phyloP scores from a whole-genome alignment of 1,140 invertebrate genomes.

The Mycetomoellerius zeteki region DNA sequence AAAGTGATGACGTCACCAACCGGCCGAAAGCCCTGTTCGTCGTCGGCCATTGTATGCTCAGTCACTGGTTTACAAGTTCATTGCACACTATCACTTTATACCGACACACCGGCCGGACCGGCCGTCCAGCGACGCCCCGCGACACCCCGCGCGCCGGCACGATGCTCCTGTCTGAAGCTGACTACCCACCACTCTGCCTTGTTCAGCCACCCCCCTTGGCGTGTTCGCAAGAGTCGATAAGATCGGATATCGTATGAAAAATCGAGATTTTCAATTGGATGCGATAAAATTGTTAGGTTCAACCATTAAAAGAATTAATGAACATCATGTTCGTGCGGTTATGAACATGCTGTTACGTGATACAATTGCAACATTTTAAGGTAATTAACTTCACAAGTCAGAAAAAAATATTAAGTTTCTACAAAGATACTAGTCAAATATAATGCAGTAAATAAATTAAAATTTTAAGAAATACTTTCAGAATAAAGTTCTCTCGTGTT shows the following conservation, averaged over 20 bases:
- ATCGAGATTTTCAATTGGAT: slow-evolving; percentile 52
- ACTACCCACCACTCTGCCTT: slow-evolving; percentile 39
- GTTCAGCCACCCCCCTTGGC: slow-evolving; percentile 29
- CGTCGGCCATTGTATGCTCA: slow-evolving; percentile 80
- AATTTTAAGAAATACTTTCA: not conserved
- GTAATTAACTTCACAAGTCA: not conserved
- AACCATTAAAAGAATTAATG: not conserved
- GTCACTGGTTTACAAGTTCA: slow-evolving; percentile 82
- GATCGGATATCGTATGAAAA: slow-evolving; percentile 57
- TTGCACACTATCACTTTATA: slow-evolving; percentile 79
- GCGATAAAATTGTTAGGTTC: not conserved
- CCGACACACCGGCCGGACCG: slow-evolving; percentile 71
- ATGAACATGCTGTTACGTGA: not conserved
- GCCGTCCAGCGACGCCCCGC: slow-evolving; percentile 45
- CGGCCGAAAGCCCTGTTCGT: slow-evolving; percentile 79
- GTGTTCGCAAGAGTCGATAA: slow-evolving; percentile 55
- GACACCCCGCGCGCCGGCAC: slow-evolving; percentile 34
- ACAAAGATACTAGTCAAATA: not conserved
- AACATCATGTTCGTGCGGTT: too few species aligned
- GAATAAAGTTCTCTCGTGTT: not conserved
- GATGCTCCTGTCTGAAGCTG: slow-evolving; percentile 46
- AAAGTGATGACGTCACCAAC: slow-evolving; percentile 83
- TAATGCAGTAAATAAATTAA: not conserved
- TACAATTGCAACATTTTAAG: not conserved
- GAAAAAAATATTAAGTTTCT: not conserved